A percentile compares a stretch with the other conserved stretches of the same genome.
Conservation (phyloP, 2,113 vertebrate species). For the Mustela nigripes region DNA sequence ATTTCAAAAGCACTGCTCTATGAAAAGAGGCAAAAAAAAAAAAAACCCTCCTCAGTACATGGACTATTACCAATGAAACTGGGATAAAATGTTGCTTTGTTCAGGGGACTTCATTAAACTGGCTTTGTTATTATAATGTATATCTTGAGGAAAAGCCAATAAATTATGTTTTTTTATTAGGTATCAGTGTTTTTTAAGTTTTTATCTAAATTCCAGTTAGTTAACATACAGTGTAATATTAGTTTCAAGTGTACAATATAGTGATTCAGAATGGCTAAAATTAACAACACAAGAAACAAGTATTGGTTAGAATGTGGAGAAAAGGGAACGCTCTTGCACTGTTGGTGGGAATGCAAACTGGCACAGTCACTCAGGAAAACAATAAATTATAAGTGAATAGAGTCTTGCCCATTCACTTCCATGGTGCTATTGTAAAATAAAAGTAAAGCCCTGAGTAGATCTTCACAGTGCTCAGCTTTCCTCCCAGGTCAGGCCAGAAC, state of each 20-base stretch:
- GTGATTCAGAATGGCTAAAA: background rate
- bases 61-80: background rate
- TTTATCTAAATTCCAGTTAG: background rate
- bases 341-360: background rate
- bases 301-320: background rate
- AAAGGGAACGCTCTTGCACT: background rate
- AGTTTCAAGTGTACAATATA: background rate
- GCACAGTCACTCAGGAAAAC: background rate
- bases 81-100: background rate
- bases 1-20: background rate
- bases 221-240: background rate
- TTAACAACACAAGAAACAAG: background rate
- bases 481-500: background rate
- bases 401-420: background rate
- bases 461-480: background rate
- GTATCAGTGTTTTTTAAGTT: background rate
- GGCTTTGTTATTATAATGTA: background rate
- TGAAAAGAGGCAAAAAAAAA: background rate
- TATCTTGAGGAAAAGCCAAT: background rate
- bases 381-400: background rate
- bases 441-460: background rate
- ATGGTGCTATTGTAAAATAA: background rate
- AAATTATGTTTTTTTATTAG: background rate
- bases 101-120: background rate
- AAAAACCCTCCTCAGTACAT: background rate